Conservation (phyloP, 2,888 invertebrate genomes). For the Pseudoips prasinana region DNA sequence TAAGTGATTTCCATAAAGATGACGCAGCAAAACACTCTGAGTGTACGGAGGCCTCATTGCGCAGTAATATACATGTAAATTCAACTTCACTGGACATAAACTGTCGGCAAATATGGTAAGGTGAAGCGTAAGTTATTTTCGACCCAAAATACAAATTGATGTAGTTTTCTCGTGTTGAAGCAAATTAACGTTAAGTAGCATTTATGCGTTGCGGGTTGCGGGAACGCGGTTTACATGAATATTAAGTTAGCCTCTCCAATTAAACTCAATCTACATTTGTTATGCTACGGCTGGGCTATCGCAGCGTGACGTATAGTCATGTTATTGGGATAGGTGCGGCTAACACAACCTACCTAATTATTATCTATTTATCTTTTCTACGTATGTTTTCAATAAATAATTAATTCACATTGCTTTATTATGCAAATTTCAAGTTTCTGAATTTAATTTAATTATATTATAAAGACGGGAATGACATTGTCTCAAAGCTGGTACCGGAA, state of each 20-base stretch:
- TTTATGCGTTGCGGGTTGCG: neutral
- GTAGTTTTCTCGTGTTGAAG: neutral
- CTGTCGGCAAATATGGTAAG: conserved; percentile 7
- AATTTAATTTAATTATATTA: no score
- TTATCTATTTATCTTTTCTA: no score
- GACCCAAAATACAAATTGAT: neutral
- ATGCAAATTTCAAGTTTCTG: no score
- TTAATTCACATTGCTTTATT: no score
- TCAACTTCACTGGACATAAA: conserved; percentile 31
- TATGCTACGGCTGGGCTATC: neutral
- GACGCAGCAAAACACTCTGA: conserved; percentile 28
- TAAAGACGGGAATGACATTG: no score
- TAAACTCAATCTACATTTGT: conserved; percentile 1
- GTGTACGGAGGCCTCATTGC: conserved; percentile 26
- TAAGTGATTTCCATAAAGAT: conserved; percentile 45
- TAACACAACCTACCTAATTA: no score
- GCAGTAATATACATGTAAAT: conserved; percentile 44
- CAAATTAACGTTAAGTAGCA: neutral
- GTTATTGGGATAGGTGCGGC: no score
- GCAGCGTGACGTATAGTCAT: neutral
- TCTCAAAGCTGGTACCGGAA: no score
- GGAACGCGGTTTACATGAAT: neutral
- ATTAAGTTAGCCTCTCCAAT: neutral
- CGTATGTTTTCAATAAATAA: no score
- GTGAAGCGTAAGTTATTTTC: neutral